Percentiles rank a stretch among this genome's conserved stretches.
Evolutionary conservation across 1,140 invertebrate genomes (phyloP).

Genomic region (Dryas iulia): DNA sequence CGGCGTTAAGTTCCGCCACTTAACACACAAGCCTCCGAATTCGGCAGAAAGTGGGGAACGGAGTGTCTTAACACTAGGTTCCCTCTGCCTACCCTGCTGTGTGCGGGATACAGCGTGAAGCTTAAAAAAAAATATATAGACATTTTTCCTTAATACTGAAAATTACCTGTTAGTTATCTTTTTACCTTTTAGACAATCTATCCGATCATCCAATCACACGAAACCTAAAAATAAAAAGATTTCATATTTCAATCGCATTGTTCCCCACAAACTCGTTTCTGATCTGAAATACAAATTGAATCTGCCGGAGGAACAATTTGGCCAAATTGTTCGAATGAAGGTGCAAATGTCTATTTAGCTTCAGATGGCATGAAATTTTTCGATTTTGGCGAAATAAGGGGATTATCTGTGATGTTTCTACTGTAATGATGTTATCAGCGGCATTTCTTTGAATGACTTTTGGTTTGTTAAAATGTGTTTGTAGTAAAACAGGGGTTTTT

Average conservation of each 20-base stretch:
- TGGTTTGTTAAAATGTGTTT: not conserved
- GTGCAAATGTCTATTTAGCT: not conserved
- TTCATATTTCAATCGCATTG: not conserved
- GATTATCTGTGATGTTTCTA: not conserved
- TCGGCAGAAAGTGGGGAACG: too few species aligned
- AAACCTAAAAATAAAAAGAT: not conserved
- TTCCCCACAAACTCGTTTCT: not conserved
- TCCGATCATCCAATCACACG: not conserved
- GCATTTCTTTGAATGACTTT: not conserved
- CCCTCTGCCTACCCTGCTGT: too few species aligned
- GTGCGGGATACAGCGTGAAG: too few species aligned
- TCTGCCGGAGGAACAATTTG: not conserved
- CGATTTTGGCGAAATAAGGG: not conserved
- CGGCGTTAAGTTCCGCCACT: too few species aligned
- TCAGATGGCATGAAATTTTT: not conserved
- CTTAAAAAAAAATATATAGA: too few species aligned
- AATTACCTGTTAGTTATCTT: too few species aligned
- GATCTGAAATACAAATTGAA: not conserved
- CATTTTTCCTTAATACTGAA: too few species aligned
- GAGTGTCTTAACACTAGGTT: too few species aligned
- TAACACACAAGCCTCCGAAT: too few species aligned
- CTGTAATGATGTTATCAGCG: not conserved
- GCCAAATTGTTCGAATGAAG: not conserved
- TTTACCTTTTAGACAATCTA: not conserved
- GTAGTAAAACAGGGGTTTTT: too few species aligned